Conservation (phyloP, 2,797 vertebrate genomes). For the Spheniscus humboldti region DNA sequence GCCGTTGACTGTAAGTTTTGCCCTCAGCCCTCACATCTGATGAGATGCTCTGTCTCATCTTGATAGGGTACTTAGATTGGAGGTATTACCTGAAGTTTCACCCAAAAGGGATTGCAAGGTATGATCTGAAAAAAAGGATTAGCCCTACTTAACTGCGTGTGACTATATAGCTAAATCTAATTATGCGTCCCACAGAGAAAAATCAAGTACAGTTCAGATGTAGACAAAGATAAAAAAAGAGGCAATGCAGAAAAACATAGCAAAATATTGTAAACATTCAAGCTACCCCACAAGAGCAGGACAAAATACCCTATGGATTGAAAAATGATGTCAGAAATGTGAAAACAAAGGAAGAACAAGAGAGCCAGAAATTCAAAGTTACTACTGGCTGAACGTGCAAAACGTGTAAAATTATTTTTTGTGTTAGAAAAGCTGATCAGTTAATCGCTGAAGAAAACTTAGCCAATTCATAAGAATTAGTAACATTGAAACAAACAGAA, state of each 20-base stretch:
- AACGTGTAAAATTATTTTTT: neutral
- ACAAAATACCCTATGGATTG: neutral
- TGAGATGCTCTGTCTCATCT: neutral
- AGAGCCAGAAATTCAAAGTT: neutral
- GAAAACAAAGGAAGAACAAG: neutral
- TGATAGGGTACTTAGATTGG: neutral
- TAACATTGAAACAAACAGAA: neutral
- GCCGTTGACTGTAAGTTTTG: neutral
- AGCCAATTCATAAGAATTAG: neutral
- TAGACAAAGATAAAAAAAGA: neutral
- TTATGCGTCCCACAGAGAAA: neutral
- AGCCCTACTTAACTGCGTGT: neutral
- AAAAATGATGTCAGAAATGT: neutral
- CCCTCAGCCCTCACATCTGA: accelerated
- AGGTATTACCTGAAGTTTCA: neutral
- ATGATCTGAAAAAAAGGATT: neutral
- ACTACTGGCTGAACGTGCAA: neutral
- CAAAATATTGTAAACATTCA: neutral
- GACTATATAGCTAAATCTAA: neutral
- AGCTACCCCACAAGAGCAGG: neutral
- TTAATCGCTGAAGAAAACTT: neutral
- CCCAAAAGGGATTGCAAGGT: neutral
- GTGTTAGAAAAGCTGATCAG: neutral
- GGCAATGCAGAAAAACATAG: neutral
- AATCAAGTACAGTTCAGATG: neutral